Percentiles rank a stretch among this genome's conserved stretches.
Conservation (phyloP, 1,140 invertebrate species). For the Micrasema minimum region DNA sequence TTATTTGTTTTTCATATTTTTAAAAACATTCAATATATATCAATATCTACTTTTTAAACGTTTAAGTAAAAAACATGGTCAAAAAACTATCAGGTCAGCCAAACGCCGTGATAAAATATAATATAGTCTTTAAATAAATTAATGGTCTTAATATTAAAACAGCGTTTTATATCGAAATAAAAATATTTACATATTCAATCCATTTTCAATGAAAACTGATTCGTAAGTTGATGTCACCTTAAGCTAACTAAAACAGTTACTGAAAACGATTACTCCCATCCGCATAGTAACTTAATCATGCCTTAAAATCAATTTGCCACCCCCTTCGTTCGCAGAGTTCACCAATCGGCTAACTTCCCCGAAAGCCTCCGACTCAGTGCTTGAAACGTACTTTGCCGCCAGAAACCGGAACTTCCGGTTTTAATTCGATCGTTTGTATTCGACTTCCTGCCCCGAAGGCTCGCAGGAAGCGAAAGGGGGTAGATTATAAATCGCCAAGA, state of each 20-base stretch:
- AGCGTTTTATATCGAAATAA: no score
- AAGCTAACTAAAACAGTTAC: constrained; percentile 7
- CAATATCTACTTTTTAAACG: no score
- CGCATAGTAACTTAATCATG: constrained; percentile 49
- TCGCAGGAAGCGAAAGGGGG: constrained; percentile 24
- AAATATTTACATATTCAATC: no score
- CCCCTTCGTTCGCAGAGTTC: constrained; percentile 11
- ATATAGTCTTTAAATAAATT: no score
- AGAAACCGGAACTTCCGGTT: constrained; percentile 43
- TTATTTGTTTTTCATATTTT: no score
- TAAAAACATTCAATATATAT: no score
- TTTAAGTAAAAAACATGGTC: no score
- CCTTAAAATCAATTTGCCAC: constrained; percentile 41
- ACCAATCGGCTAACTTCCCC: constrained; percentile 23
- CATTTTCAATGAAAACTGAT: no score
- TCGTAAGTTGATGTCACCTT: no score
- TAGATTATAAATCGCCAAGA: constrained; percentile 37
- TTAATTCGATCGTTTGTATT: constrained; percentile 54
- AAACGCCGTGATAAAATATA: no score
- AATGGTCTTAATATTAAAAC: no score
- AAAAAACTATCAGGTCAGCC: no score
- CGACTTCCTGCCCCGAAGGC: constrained; percentile 43
- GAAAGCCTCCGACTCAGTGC: constrained; percentile 24
- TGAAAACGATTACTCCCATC: constrained; percentile 22
- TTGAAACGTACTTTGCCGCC: constrained; percentile 26